phyloP scores from a whole-genome alignment of 2,888 invertebrate genomes.

The Pyrrhosoma nymphula region DNA sequence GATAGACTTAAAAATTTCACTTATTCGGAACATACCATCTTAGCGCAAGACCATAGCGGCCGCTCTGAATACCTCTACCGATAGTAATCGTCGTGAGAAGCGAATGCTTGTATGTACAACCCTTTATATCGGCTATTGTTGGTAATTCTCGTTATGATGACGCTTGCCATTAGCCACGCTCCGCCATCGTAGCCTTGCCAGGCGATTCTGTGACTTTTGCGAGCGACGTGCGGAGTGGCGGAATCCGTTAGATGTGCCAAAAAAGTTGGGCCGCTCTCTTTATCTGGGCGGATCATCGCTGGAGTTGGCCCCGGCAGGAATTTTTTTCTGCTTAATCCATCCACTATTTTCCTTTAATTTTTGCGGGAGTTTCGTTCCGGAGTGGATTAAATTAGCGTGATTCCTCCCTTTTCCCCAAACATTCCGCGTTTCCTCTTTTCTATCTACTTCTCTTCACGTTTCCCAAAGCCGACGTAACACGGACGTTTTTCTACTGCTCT shows the following conservation, averaged over 20 bases:
- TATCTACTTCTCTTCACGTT: background rate
- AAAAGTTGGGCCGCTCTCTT: background rate
- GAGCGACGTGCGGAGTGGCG: background rate
- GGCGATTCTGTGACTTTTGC: background rate
- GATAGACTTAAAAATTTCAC: too few relatives aligned
- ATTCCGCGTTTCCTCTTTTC: background rate
- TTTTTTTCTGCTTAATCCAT: background rate
- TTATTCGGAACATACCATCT: too few relatives aligned
- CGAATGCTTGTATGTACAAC: too few relatives aligned
- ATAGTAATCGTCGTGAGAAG: too few relatives aligned
- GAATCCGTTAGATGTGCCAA: background rate
- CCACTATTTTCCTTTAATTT: background rate
- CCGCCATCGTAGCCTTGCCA: background rate
- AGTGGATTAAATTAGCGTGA: background rate
- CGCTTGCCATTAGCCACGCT: background rate
- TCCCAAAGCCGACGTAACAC: background rate
- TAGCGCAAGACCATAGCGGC: too few relatives aligned
- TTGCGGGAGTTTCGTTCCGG: background rate
- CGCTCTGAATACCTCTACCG: too few relatives aligned
- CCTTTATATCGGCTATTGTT: too few relatives aligned
- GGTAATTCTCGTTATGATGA: too few relatives aligned
- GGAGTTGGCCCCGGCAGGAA: background rate
- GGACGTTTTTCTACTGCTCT: background rate
- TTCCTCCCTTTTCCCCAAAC: background rate
- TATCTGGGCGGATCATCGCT: conserved; percentile 4